These are phyloP conservation scores for Myotis davidii DNA, from an alignment of 2,113 vertebrate species.

Conservation along the genomic window DNA sequence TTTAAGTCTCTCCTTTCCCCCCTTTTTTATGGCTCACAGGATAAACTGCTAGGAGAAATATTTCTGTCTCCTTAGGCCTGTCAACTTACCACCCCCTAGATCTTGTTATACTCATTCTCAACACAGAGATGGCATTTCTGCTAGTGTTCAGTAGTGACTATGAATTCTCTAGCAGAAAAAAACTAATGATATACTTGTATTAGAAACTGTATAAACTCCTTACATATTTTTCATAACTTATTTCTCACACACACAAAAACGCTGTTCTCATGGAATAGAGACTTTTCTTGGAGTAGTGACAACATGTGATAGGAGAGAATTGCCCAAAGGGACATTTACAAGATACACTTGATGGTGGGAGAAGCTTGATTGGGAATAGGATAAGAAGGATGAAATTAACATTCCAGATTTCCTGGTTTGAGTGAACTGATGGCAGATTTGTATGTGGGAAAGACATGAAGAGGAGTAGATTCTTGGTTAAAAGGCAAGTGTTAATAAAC, in stretches of 20 bases:
- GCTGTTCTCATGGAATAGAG: background rate
- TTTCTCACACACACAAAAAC: background rate
- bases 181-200: background rate
- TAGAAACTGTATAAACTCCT: background rate
- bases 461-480: background rate
- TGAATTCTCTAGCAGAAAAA: conserved; percentile 9
- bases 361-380: background rate
- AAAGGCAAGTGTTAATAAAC: conserved; percentile 55
- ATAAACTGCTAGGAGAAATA: background rate
- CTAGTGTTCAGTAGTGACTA: background rate
- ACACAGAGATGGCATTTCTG: background rate
- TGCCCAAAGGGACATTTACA: background rate
- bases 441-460: background rate
- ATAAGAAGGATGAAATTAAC: background rate
- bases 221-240: background rate
- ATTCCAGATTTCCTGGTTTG: background rate
- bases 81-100: background rate
- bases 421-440: conserved; percentile 39
- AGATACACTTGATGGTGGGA: background rate
- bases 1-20: background rate
- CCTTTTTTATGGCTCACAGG: background rate
- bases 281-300: background rate
- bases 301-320: background rate
- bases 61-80: background rate
- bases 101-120: background rate